Evolutionary conservation across 2,113 vertebrate species (phyloP), one percentile per base, ranked within the genome.

Genomic region (Ornithorhynchus anatinus): DNA sequence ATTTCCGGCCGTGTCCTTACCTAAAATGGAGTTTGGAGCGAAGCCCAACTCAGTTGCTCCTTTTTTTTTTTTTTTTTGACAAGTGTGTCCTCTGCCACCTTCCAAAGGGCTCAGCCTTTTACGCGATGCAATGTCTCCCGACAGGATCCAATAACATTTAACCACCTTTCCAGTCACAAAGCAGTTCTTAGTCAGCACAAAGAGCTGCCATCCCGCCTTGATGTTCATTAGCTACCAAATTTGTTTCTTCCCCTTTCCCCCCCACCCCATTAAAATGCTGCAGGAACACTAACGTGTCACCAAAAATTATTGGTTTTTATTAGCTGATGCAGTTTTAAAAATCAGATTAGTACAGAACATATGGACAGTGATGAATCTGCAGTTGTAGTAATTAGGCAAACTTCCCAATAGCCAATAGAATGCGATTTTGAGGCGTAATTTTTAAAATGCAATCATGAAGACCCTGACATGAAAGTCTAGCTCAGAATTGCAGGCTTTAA

Each of bases 231-330:
- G 37, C 33, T 52, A 23, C 20, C 5, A 39, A 63, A 5, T 14
- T 1, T 7, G 0, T 23, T 57, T 1, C 5, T 42, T 59, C 17
- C 12, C n/a, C 14, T 38, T 51, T 57, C 8, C 29, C 8, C 0
- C 7, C 8, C n/a, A n/a, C n/a, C n/a, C n/a, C n/a, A n/a, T n/a
- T n/a, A n/a, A n/a, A n/a, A 38, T 59, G 67, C 53, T 15, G 7
- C 29, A 2, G 69, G 57, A 63, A 17, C 19, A 60, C 68, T 19
- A 20, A 58, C 56, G 29, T 38, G 66, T 60, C 15, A 68, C 16
- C 45, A 52, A 38, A 58, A 54, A 59, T 32, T 16, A 13, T 12
- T 22, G 65, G 2, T 43, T 7, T 13, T 14, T 37, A 22, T 59
- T 58, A 68, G 27, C 33, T 20, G 42, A 0, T 42, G 33, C 7